Percentiles rank a stretch among this genome's conserved stretches.
phyloP scores from a whole-genome alignment of 2,888 invertebrate species.

The Epistrophella euchroma region DNA sequence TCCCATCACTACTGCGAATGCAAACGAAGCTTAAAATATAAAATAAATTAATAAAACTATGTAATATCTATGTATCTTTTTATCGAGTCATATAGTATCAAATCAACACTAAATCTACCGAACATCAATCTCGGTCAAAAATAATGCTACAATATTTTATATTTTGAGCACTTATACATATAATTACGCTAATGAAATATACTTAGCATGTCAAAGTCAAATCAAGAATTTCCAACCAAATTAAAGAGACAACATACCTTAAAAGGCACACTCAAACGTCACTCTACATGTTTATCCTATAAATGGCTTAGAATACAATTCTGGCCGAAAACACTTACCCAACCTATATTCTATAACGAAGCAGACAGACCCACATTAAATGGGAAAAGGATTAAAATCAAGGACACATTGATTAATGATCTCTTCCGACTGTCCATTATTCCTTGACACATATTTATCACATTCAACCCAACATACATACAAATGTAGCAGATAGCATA shows the following conservation, averaged over 20 bases:
- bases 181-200: conserved; percentile 25
- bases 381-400: conserved; percentile 62
- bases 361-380: conserved; percentile 35
- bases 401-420: conserved; percentile 58
- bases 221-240: conserved; percentile 21
- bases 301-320: neutral
- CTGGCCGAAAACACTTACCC: conserved; percentile 15
- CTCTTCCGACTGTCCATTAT: conserved; percentile 56
- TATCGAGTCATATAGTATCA: too few species aligned
- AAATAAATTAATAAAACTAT: too few species aligned
- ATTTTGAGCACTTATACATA: neutral
- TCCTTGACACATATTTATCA: conserved; percentile 53
- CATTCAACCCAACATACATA: neutral
- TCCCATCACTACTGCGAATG: too few species aligned
- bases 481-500: neutral
- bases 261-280: neutral
- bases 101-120: neutral
- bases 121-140: neutral
- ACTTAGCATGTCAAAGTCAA: conserved; percentile 44
- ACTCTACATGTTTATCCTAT: conserved; percentile 1
- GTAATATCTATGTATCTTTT: too few species aligned
- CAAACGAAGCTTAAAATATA: too few species aligned
- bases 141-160: neutral
- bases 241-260: neutral
- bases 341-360: neutral